Evolutionary conservation across 1,140 invertebrate genomes (phyloP), one percentile per base, ranked within the genome.

Genomic region (Oreohelix idahoensis): DNA sequence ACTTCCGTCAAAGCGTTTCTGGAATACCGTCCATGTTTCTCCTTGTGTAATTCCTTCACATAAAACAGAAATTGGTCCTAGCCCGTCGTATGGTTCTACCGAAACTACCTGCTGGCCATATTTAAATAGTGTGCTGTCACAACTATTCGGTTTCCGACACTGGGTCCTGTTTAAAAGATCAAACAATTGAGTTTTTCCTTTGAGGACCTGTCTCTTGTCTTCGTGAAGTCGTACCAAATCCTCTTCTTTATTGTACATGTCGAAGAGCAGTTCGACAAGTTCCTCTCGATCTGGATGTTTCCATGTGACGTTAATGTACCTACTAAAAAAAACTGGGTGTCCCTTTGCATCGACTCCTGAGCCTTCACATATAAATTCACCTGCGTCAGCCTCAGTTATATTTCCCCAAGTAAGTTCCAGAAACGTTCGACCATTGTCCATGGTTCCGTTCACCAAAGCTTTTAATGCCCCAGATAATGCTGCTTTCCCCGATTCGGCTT

Each of bases 11-110:
- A 84, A 79, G 0, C 85, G 70, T 36, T 95, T 94, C 86, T 97
- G 96, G 13, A 98, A 93, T 0, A 97, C 94, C 20, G 58, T 79
- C 77, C 77, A 79, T 0, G 17, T 36, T n/a, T 63, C 63, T 0
- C 53, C 51, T 38, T 0, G 51, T 11, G 5, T 13, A 1, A 10
- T 20, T 1, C 32, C 77, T n/a, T 79, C 32, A 26, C 77, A 79
- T 20, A 79, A 5, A 42, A 66, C 77, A n/a, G 49, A 35, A 32
- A 79, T 69, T 8, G 32, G 51, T 4, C 77, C 63, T 23, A 66
- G 58, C 1, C 63, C 63, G n/a, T 79, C 77, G 10, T 63, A 13
- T 2, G 77, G 77, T 23, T 36, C 36, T 26, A 79, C 0, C 1
- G 17, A 29, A 10, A 79, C 17, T 0, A 79, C 29, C 1, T 66